phyloP scores from a whole-genome alignment of 2,797 vertebrate genomes.

The Micropoecilia bifurca region DNA sequence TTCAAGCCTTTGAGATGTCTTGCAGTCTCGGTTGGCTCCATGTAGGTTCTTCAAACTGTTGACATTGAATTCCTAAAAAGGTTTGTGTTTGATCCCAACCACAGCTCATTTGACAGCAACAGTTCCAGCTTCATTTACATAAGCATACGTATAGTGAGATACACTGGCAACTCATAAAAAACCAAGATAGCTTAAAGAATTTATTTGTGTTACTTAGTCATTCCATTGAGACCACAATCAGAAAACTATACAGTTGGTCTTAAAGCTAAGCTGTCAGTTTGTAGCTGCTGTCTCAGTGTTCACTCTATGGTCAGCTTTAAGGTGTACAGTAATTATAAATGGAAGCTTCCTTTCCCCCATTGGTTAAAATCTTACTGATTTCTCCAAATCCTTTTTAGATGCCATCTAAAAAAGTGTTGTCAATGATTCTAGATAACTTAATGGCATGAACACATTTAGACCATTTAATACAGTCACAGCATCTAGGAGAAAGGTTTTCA shows the following conservation, averaged over 20 bases:
- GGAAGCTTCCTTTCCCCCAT: background rate
- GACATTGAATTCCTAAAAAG: background rate
- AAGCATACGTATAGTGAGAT: background rate
- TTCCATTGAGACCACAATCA: background rate
- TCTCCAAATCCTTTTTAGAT: background rate
- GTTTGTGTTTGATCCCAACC: background rate
- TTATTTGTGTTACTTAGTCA: background rate
- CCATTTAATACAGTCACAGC: background rate
- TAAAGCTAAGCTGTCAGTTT: background rate
- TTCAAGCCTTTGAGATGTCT: background rate
- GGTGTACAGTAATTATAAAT: background rate
- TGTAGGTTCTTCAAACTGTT: background rate
- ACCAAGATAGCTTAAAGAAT: background rate
- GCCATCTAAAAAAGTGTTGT: background rate
- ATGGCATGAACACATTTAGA: background rate
- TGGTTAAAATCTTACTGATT: background rate
- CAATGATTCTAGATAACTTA: background rate
- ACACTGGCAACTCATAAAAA: background rate
- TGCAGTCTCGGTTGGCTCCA: background rate
- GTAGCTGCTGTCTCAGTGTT: background rate
- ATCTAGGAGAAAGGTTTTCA: background rate
- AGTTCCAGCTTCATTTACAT: background rate
- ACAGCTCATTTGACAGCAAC: background rate
- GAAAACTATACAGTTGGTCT: background rate
- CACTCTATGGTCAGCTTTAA: background rate